Percentiles rank a stretch among this genome's conserved stretches.
These are phyloP conservation scores for Pedetes capensis DNA, from an alignment of 2,113 vertebrate species.

Conservation along the genomic window DNA sequence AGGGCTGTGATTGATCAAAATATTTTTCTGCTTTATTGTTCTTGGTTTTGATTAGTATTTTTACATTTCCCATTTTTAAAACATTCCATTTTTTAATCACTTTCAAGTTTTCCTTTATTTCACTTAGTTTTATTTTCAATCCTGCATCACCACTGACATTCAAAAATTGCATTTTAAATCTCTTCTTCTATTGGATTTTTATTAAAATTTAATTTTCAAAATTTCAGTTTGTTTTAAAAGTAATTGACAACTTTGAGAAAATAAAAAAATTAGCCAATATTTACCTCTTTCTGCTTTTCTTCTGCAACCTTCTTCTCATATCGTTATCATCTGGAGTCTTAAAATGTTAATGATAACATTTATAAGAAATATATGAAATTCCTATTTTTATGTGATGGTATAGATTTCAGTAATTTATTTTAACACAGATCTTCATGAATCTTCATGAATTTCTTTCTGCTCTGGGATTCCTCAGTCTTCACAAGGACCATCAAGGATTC, in stretches of 20 bases:
- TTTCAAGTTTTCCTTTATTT: not conserved
- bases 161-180: not conserved
- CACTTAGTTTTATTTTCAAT: not conserved
- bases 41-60: not conserved
- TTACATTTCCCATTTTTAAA: not conserved
- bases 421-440: not conserved
- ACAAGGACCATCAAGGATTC: accelerated
- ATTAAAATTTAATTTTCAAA: not conserved
- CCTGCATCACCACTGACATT: no score
- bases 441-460: not conserved
- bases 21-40: not conserved
- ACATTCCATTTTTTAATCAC: not conserved
- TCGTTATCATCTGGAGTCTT: not conserved
- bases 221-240: not conserved
- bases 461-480: not conserved
- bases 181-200: not conserved
- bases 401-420: not conserved
- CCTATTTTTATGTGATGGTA: not conserved
- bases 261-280: not conserved
- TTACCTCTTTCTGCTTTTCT: not conserved
- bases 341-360: no score
- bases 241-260: not conserved
- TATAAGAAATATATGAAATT: not conserved
- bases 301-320: not conserved
- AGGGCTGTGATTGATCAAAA: not conserved